These are phyloP conservation scores for Holcopasites calliopsidis DNA, from an alignment of 1,140 invertebrate species.

Conservation along the genomic window DNA sequence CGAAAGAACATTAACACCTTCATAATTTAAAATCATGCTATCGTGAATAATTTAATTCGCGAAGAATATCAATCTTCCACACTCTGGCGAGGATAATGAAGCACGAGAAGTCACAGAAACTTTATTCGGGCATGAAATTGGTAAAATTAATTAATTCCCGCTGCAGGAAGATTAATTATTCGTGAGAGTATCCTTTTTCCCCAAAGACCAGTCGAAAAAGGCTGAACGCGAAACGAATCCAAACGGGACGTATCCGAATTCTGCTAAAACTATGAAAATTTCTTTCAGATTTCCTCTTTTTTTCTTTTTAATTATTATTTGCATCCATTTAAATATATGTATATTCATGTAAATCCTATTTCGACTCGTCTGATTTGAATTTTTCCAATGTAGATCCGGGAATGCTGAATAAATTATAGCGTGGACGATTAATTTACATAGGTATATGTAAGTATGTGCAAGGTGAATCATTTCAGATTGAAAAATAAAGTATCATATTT, in stretches of 20 bases:
- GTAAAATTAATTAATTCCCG: slow-evolving; percentile 46
- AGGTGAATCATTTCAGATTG: no score
- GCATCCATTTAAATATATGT: no score
- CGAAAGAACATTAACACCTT: no score
- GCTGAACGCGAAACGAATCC: background rate
- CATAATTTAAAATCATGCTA: background rate
- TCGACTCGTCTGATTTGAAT: no score
- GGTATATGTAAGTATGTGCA: no score
- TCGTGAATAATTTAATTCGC: background rate
- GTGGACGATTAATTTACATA: no score
- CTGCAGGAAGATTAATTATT: slow-evolving; percentile 52
- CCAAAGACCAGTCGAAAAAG: background rate
- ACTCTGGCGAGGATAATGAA: slow-evolving; percentile 9
- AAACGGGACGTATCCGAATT: slow-evolving; percentile 7
- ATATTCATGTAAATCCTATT: no score
- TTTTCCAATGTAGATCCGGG: no score
- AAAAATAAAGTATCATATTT: no score
- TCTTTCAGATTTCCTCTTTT: no score
- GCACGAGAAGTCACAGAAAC: background rate
- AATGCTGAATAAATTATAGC: no score
- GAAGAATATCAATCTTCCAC: slow-evolving; percentile 12
- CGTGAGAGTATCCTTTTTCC: slow-evolving; percentile 3
- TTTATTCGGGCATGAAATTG: slow-evolving; percentile 32
- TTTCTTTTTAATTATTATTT: no score
- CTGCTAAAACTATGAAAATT: background rate